Conservation (phyloP, 2,797 vertebrate species). For the Hydrolagus colliei region DNA sequence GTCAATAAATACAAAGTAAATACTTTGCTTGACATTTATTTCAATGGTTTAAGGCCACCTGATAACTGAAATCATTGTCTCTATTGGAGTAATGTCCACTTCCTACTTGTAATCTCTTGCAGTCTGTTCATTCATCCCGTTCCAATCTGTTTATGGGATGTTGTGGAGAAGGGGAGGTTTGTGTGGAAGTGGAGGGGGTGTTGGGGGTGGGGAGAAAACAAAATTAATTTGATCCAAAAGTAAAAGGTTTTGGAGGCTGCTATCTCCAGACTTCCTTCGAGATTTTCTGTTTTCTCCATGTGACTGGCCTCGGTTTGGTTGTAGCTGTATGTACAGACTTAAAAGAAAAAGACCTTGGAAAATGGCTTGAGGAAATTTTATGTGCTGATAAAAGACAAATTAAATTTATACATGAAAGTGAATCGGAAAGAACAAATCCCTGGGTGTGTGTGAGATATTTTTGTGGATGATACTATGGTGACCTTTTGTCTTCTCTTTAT, state of each 20-base stretch:
- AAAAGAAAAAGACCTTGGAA: background rate
- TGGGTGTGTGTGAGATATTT: background rate
- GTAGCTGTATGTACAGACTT: background rate
- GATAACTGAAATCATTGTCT: no score
- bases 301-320: conserved; percentile 3
- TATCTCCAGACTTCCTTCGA: background rate
- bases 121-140: no score
- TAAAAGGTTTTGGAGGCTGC: background rate
- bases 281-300: no score
- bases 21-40: no score
- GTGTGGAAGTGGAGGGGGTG: no score
- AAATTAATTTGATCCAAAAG: background rate
- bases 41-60: no score
- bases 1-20: no score
- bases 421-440: background rate
- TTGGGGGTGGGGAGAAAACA: no score
- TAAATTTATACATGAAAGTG: conserved; percentile 6
- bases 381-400: background rate
- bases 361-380: background rate
- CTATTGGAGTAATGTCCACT: no score
- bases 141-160: no score
- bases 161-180: no score
- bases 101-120: no score
- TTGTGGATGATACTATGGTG: background rate
- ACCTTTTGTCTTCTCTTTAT: background rate